Evolutionary conservation across 2,113 vertebrate genomes (phyloP).

Genomic region (Thomomys bottae): DNA sequence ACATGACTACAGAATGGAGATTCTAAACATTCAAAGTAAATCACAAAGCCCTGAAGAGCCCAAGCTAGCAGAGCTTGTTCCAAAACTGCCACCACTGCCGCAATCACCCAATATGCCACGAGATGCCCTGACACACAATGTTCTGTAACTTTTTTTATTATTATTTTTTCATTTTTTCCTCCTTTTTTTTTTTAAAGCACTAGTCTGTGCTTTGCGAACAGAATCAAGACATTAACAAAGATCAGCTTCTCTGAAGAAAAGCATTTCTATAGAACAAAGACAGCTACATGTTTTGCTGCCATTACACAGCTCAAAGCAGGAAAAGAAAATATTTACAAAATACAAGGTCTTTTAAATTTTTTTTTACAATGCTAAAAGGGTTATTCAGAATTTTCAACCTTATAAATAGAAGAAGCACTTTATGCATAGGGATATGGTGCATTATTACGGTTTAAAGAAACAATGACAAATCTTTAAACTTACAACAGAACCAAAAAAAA

Average conservation of each 20-base stretch:
- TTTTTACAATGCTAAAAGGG: slow-evolving; percentile 90
- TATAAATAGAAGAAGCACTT: slow-evolving; percentile 91
- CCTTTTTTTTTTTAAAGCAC: slow-evolving; percentile 88
- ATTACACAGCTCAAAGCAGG: slow-evolving; percentile 89
- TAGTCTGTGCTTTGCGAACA: slow-evolving; percentile 88
- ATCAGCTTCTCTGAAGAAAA: slow-evolving; percentile 91
- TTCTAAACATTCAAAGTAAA: background rate
- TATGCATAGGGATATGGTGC: slow-evolving; percentile 88
- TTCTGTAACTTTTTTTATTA: slow-evolving; percentile 81
- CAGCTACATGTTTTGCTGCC: slow-evolving; percentile 82
- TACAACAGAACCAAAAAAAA: slow-evolving; percentile 85
- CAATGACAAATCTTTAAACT: slow-evolving; percentile 83
- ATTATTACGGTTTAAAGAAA: slow-evolving; percentile 85
- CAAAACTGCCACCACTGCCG: too few species aligned
- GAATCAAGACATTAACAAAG: slow-evolving; percentile 90
- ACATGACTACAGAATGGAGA: background rate
- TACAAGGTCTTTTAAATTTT: slow-evolving; percentile 84
- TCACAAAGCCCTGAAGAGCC: background rate
- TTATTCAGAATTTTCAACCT: slow-evolving; percentile 90
- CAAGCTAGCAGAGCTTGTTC: background rate
- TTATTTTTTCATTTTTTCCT: slow-evolving; percentile 84
- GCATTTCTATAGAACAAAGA: slow-evolving; percentile 90
- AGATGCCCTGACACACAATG: slow-evolving; percentile 5
- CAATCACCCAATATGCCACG: background rate
- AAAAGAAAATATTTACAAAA: slow-evolving; percentile 93